phyloP scores from a whole-genome alignment of 2,113 vertebrate genomes.

The Xyrauchen texanus region DNA sequence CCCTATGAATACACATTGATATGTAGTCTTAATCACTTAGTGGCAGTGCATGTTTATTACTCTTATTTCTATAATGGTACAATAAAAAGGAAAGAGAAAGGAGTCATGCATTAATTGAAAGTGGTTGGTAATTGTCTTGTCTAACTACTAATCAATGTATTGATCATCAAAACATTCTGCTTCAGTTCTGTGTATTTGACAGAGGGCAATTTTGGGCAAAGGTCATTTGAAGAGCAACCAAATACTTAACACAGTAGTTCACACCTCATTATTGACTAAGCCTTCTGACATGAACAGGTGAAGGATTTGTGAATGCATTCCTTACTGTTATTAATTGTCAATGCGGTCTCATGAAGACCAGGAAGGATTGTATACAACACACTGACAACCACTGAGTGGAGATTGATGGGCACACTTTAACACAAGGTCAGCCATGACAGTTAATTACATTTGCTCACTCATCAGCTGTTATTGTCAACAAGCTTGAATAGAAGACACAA shows the following conservation, averaged over 20 bases:
- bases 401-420: constrained; percentile 36
- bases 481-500: constrained; percentile 23
- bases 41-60: constrained; percentile 7
- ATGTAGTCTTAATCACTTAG: neutral
- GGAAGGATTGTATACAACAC: constrained; percentile 20
- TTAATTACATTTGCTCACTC: constrained; percentile 34
- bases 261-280: constrained; percentile 44
- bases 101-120: constrained; percentile 17
- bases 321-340: constrained; percentile 45
- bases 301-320: constrained; percentile 38
- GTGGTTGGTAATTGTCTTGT: constrained; percentile 45
- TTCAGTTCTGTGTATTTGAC: constrained; percentile 24
- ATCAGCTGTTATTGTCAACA: constrained; percentile 35
- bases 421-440: constrained; percentile 37
- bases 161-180: constrained; percentile 44
- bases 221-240: constrained; percentile 47
- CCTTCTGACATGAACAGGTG: constrained; percentile 39
- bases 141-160: constrained; percentile 51
- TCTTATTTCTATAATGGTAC: neutral
- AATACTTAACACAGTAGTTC: constrained; percentile 36
- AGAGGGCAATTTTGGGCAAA: constrained; percentile 34
- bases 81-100: neutral
- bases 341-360: constrained; percentile 23
- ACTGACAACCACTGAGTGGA: constrained; percentile 8
- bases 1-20: neutral